Evolutionary conservation across 2,113 vertebrate species (phyloP).

Genomic region (Cyanoliseus patagonus): DNA sequence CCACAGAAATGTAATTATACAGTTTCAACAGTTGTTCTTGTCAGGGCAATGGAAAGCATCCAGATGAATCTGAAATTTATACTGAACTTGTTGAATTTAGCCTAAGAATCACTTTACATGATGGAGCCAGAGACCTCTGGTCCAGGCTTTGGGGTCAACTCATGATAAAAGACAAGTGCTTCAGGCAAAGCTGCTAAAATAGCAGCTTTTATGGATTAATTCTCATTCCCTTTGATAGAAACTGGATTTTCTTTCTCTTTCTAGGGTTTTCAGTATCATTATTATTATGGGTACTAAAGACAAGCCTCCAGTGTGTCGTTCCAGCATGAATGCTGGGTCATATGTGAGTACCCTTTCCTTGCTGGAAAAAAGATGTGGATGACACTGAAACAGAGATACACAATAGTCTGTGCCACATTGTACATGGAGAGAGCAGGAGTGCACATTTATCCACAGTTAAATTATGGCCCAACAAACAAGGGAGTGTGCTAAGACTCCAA

Average conservation of each 20-base stretch:
- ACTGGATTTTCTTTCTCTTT: not conserved
- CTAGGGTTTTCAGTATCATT: not conserved
- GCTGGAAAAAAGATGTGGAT: not conserved
- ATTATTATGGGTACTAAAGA: not conserved
- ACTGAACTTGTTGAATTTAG: not conserved
- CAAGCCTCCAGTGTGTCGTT: not conserved
- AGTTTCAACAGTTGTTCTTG: not conserved
- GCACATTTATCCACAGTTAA: not conserved
- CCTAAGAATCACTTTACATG: not conserved
- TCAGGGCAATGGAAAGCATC: not conserved
- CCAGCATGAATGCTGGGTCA: not conserved
- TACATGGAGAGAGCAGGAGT: accelerated
- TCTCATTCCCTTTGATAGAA: not conserved
- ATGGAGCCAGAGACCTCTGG: not conserved
- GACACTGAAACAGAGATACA: not conserved
- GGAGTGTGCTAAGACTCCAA: not conserved
- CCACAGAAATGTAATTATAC: not conserved
- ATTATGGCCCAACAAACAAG: not conserved
- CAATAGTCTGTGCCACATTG: no score
- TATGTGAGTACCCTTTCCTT: not conserved
- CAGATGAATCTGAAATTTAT: not conserved
- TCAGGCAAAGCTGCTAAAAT: not conserved
- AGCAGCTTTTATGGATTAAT: not conserved
- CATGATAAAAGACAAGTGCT: not conserved
- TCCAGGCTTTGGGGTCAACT: not conserved